A percentile compares a stretch with the other conserved stretches of the same genome.
phyloP scores from a whole-genome alignment of 2,888 invertebrate genomes.

The Nebria salina region DNA sequence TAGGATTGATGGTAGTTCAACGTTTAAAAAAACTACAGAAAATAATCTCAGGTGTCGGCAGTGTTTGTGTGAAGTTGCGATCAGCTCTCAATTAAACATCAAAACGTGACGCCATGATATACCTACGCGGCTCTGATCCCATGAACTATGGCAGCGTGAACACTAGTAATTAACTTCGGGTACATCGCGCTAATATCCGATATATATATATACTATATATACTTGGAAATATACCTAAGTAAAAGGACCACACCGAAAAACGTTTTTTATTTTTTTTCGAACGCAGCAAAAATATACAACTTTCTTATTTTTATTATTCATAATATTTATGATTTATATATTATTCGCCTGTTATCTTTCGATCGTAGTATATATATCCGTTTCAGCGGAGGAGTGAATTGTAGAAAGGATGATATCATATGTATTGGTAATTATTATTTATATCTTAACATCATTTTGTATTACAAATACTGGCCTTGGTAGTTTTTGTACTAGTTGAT shows the following conservation, averaged over 20 bases:
- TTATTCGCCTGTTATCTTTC: background rate
- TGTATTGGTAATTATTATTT: background rate
- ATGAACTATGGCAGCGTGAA: slow-evolving; percentile 43
- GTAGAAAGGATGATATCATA: background rate
- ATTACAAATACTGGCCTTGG: background rate
- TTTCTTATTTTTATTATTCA: background rate
- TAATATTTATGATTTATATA: background rate
- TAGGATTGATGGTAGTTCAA: background rate
- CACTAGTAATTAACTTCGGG: slow-evolving; percentile 37
- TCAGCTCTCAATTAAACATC: slow-evolving; percentile 38
- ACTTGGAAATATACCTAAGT: background rate
- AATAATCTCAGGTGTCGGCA: background rate
- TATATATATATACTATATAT: background rate
- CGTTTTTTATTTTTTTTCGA: background rate
- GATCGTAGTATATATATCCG: background rate
- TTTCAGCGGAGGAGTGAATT: background rate
- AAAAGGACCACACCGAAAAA: background rate
- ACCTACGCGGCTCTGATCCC: slow-evolving; percentile 16
- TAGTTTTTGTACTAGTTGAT: background rate
- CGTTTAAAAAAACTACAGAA: background rate
- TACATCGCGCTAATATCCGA: background rate
- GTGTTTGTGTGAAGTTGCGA: slow-evolving; percentile 8
- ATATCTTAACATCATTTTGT: background rate
- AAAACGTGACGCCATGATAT: slow-evolving; percentile 39
- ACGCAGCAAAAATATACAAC: background rate